Evolutionary conservation across 2,113 vertebrate species (phyloP).

Genomic region (Climacteris rufus): DNA sequence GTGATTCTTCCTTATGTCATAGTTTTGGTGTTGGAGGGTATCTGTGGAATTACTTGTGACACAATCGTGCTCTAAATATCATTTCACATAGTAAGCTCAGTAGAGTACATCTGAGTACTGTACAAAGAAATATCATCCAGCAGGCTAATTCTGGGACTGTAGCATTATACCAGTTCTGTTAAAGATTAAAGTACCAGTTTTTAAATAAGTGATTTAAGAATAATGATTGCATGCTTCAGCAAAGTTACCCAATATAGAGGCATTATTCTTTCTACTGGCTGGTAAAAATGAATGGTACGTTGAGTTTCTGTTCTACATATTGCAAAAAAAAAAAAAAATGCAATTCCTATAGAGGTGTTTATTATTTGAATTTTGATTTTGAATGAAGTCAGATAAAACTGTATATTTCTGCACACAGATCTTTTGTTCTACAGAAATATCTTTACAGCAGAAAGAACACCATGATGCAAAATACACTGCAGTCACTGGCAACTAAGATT

Average conservation of each 20-base stretch:
- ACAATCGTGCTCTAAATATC: neutral
- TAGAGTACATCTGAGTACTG: neutral
- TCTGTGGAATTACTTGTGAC: neutral
- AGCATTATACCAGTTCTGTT: neutral
- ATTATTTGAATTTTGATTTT: neutral
- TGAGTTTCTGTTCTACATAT: neutral
- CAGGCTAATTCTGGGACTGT: neutral
- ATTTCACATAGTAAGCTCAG: neutral
- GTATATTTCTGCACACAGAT: neutral
- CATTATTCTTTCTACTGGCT: neutral
- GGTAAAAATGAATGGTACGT: neutral
- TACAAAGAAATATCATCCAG: neutral
- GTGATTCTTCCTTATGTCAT: neutral
- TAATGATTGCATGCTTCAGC: neutral
- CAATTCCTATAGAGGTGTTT: neutral
- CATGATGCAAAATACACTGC: slow-evolving; percentile 1
- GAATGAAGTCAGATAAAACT: neutral
- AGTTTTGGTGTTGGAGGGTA: neutral
- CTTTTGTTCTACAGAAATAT: neutral
- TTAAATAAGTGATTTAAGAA: neutral
- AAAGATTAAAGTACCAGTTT: neutral
- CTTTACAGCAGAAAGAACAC: neutral
- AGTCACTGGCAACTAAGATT: slow-evolving; percentile 36
- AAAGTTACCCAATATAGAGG: neutral
- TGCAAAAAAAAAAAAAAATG: neutral